Conservation (phyloP, 2,888 invertebrate species). For the Toxonevra muliebris region DNA sequence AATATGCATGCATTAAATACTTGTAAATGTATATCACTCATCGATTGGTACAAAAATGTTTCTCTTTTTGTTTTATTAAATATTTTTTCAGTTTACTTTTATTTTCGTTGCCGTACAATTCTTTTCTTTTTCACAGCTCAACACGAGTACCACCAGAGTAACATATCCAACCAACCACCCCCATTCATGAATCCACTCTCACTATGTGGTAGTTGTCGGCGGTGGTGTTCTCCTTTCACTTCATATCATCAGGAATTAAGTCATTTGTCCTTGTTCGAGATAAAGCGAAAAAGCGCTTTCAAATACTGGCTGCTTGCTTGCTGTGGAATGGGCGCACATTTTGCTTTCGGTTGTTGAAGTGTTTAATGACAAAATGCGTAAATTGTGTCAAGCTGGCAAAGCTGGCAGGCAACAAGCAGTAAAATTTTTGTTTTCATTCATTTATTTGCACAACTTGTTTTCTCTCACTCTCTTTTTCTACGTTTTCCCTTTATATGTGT, state of each 20-base stretch:
- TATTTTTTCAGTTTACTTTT: no score
- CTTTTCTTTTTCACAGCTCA: no score
- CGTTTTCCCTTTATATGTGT: not conserved
- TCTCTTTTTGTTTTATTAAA: conserved; percentile 14
- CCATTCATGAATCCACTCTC: conserved; percentile 16
- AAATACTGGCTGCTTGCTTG: not conserved
- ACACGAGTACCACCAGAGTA: not conserved
- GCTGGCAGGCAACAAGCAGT: not conserved
- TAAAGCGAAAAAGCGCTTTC: conserved; percentile 10
- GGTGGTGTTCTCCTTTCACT: not conserved
- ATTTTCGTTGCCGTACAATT: no score
- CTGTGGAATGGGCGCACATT: conserved; percentile 15
- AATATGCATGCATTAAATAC: no score
- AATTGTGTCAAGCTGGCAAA: conserved; percentile 55
- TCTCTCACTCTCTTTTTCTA: not conserved
- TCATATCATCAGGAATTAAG: conserved; percentile 8
- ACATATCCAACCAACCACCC: conserved; percentile 29
- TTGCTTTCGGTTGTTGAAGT: conserved; percentile 41
- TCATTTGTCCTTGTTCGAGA: conserved; percentile 31
- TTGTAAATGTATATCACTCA: no score
- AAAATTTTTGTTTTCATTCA: not conserved
- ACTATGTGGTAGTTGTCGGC: conserved; percentile 10
- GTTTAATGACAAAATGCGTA: conserved; percentile 60
- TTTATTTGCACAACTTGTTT: not conserved
- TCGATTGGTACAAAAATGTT: no score